phyloP scores from a whole-genome alignment of 2,113 vertebrate species.

The Tretioscincus oriximinensis region DNA sequence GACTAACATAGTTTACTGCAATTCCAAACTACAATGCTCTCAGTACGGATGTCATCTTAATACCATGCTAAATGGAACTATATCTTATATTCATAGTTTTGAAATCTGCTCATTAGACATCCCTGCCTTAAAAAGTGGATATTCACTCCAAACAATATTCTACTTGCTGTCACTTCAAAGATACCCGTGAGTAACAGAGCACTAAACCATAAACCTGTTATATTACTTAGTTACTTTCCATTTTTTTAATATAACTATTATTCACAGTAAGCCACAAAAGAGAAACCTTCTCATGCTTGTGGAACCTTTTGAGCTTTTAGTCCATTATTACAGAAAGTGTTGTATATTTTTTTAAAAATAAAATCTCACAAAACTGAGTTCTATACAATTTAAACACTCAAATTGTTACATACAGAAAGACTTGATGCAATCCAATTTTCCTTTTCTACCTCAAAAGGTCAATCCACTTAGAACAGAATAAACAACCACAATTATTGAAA shows the following conservation, averaged over 20 bases:
- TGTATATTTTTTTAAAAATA: neutral
- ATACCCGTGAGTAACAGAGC: neutral
- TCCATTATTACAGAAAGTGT: neutral
- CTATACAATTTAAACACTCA: neutral
- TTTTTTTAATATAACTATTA: conserved; percentile 10
- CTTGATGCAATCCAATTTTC: neutral
- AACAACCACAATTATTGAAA: conserved; percentile 34
- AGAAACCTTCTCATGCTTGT: neutral
- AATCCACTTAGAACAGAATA: conserved; percentile 23
- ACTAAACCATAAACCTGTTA: neutral
- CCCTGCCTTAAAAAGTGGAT: neutral
- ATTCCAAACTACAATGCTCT: no score
- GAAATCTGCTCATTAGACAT: neutral
- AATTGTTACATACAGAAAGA: neutral
- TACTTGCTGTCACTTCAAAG: neutral
- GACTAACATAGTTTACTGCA: no score
- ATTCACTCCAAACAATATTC: neutral
- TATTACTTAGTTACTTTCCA: neutral
- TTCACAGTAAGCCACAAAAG: neutral
- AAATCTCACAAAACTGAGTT: neutral
- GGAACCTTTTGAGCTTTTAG: conserved; percentile 3
- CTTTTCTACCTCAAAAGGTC: conserved; percentile 16
- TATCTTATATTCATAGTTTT: neutral
- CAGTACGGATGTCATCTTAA: no score
- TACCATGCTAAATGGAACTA: no score